phyloP scores from a whole-genome alignment of 2,113 vertebrate species.

The Pyxicephalus adspersus region DNA sequence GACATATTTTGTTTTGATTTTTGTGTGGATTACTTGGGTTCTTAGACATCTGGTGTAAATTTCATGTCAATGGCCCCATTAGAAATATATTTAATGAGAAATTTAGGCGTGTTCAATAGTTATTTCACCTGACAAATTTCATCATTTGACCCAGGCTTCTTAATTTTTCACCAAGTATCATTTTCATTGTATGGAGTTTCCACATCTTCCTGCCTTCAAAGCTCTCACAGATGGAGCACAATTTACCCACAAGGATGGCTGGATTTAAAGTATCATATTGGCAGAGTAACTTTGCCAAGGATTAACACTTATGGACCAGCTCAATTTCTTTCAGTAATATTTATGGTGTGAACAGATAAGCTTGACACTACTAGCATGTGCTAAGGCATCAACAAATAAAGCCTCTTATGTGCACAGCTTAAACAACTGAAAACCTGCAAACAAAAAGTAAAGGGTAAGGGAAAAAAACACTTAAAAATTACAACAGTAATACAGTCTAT shows the following conservation, averaged over 20 bases:
- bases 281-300: slow-evolving; percentile 20
- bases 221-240: slow-evolving; percentile 14
- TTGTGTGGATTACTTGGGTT: too few species aligned
- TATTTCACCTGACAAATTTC: neutral
- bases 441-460: too few species aligned
- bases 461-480: neutral
- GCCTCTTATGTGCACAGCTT: neutral
- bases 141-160: neutral
- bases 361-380: neutral
- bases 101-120: too few species aligned
- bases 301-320: slow-evolving; percentile 24
- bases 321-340: slow-evolving; percentile 28
- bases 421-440: neutral
- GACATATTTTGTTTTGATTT: too few species aligned
- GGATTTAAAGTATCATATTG: slow-evolving; percentile 24
- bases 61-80: too few species aligned
- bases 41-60: too few species aligned
- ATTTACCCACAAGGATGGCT: neutral
- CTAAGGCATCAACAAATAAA: neutral
- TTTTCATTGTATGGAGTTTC: slow-evolving; percentile 5
- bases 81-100: too few species aligned
- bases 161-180: neutral
- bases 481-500: neutral
- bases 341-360: slow-evolving; percentile 24
- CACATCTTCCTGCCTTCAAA: neutral